Percentiles rank a stretch among this genome's conserved stretches.
phyloP scores from a whole-genome alignment of 2,113 vertebrate genomes.

The Alligator mississippiensis region DNA sequence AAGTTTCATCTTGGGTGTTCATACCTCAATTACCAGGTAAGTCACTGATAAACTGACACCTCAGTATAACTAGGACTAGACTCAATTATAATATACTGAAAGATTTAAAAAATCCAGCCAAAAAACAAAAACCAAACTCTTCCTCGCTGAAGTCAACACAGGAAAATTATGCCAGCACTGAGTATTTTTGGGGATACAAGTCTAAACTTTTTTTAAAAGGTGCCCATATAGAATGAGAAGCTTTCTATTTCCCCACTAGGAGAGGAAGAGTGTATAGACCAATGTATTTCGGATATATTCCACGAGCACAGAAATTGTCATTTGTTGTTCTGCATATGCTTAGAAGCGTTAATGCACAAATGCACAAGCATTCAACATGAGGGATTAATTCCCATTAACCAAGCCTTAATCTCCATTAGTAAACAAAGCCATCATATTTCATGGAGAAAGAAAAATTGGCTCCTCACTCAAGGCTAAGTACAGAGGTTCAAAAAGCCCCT shows the following conservation, averaged over 20 bases:
- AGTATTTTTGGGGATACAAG: not conserved
- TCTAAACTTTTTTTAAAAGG: not conserved
- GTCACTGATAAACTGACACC: no score
- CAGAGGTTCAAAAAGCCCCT: no score
- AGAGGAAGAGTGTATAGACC: not conserved
- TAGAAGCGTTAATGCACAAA: not conserved
- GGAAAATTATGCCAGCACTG: not conserved
- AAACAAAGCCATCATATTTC: not conserved
- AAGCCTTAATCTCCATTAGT: not conserved
- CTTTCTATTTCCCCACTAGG: not conserved
- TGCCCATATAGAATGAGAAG: not conserved
- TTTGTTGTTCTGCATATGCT: not conserved
- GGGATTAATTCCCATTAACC: not conserved
- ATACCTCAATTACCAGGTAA: not conserved
- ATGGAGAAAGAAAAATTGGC: not conserved
- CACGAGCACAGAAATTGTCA: not conserved
- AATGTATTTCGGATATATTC: not conserved
- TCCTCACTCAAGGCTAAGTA: no score
- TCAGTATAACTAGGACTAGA: not conserved
- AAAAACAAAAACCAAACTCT: not conserved
- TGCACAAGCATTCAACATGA: not conserved
- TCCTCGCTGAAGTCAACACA: not conserved
- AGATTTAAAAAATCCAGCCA: no score
- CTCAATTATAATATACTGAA: not conserved
- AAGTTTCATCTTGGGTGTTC: not conserved